Conservation (phyloP, 2,113 vertebrate genomes). For the Nerophis ophidion region DNA sequence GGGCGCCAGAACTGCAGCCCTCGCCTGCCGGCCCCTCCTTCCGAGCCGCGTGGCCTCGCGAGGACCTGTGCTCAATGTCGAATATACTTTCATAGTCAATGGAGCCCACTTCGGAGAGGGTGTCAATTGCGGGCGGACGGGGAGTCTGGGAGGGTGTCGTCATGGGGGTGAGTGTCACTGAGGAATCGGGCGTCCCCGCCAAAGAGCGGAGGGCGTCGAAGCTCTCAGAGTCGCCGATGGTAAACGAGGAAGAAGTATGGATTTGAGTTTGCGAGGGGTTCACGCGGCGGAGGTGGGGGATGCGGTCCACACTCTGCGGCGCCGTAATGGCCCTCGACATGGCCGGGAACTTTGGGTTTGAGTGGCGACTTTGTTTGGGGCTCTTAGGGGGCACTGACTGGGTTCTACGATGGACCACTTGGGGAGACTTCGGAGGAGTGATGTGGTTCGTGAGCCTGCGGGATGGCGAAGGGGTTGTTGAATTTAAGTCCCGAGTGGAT, state of each 20-base stretch:
- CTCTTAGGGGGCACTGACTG: constrained; percentile 78
- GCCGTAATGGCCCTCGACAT: constrained; percentile 76
- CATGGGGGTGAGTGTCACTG: constrained; percentile 11
- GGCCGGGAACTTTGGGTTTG: constrained; percentile 70
- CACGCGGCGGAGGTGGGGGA: constrained; percentile 82
- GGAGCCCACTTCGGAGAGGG: constrained; percentile 59
- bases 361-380: constrained; percentile 72
- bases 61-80: constrained; percentile 60
- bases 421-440: constrained; percentile 69
- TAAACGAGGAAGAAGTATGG: constrained; percentile 83
- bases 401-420: constrained; percentile 66
- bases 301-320: constrained; percentile 79
- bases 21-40: constrained; percentile 49
- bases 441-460: constrained; percentile 56
- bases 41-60: constrained; percentile 21
- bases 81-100: constrained; percentile 64
- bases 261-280: constrained; percentile 78
- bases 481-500: constrained; percentile 61
- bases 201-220: constrained; percentile 46
- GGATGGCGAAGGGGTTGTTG: constrained; percentile 75
- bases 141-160: constrained; percentile 19
- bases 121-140: constrained; percentile 39
- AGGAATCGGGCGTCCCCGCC: constrained; percentile 34
- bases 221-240: constrained; percentile 62
- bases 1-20: constrained; percentile 67